Conservation (phyloP, 1,140 invertebrate species). For the Yoshiicerus persimilis region DNA sequence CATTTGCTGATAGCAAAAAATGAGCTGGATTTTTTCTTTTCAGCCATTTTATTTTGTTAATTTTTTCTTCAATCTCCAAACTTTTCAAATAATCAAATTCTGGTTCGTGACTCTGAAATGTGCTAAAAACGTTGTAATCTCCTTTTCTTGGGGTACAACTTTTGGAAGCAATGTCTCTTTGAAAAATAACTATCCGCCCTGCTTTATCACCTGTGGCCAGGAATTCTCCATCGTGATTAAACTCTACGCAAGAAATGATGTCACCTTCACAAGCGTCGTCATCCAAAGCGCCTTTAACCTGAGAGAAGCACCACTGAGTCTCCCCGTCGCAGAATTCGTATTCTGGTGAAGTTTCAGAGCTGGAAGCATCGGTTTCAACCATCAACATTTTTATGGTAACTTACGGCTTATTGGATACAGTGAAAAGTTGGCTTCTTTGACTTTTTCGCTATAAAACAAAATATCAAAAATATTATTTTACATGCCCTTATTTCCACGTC, state of each 20-base stretch:
- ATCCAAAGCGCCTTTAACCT: conserved; percentile 98
- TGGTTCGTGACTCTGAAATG: conserved; percentile 99
- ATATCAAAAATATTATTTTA: too few species aligned
- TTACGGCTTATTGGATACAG: too few species aligned
- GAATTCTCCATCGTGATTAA: conserved; percentile 98
- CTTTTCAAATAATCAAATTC: conserved; percentile 99
- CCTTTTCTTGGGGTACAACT: conserved; percentile 83
- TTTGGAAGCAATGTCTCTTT: conserved; percentile 82
- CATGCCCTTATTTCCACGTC: too few species aligned
- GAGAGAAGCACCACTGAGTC: conserved; percentile 99
- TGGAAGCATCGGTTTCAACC: too few species aligned
- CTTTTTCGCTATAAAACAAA: too few species aligned
- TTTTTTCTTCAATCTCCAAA: conserved; percentile 99
- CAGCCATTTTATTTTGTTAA: conserved; percentile 99
- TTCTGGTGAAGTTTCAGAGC: too few species aligned
- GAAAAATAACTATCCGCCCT: conserved; percentile 98
- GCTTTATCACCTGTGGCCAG: conserved; percentile 99
- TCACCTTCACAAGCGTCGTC: conserved; percentile 99
- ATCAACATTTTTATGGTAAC: too few species aligned
- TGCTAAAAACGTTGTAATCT: conserved; percentile 99
- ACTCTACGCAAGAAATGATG: conserved; percentile 99
- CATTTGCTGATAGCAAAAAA: conserved; percentile 98
- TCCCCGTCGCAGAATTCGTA: conserved; percentile 86
- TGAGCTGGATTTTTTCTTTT: conserved; percentile 97
- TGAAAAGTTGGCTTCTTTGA: too few species aligned